These are phyloP conservation scores for Petrocephalus schoutedeni DNA, from an alignment of 2,797 vertebrate species.

Conservation along the genomic window DNA sequence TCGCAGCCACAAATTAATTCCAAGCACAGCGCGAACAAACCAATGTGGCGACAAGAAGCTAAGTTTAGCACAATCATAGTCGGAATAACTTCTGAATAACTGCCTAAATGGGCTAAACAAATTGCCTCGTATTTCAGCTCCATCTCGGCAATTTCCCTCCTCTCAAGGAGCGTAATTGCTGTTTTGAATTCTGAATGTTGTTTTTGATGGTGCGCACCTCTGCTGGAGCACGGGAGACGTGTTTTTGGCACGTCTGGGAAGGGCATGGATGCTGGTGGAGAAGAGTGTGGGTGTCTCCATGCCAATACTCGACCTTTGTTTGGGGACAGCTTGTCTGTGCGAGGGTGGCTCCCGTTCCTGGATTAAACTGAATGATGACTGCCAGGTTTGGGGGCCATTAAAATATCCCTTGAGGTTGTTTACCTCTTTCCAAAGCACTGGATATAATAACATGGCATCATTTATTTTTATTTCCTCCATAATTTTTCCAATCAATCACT, in stretches of 20 bases:
- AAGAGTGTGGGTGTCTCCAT: constrained; percentile 37
- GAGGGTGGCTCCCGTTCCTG: neutral
- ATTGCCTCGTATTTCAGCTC: constrained; percentile 63
- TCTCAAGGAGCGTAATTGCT: constrained; percentile 54
- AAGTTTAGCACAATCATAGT: constrained; percentile 60
- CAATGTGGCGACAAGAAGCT: constrained; percentile 48
- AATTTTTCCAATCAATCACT: neutral
- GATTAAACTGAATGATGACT: constrained; percentile 30
- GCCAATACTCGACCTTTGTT: neutral
- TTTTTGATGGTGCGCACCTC: constrained; percentile 35
- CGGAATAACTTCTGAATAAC: constrained; percentile 55
- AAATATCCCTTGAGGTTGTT: neutral
- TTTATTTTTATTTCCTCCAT: neutral
- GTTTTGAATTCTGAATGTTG: constrained; percentile 45
- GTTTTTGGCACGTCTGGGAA: constrained; percentile 41
- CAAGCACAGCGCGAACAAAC: constrained; percentile 54
- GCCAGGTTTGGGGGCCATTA: constrained; percentile 19
- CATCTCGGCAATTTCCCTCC: constrained; percentile 60
- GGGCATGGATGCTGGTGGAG: constrained; percentile 33
- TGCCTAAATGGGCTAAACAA: constrained; percentile 63
- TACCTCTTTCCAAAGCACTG: neutral
- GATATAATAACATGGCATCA: neutral
- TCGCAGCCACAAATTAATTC: constrained; percentile 51
- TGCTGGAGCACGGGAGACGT: constrained; percentile 27
- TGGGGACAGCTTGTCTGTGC: neutral